Evolutionary conservation across 2,888 invertebrate species (phyloP), one percentile per base, ranked within the genome.

Genomic region (Ochropleura plecta): DNA sequence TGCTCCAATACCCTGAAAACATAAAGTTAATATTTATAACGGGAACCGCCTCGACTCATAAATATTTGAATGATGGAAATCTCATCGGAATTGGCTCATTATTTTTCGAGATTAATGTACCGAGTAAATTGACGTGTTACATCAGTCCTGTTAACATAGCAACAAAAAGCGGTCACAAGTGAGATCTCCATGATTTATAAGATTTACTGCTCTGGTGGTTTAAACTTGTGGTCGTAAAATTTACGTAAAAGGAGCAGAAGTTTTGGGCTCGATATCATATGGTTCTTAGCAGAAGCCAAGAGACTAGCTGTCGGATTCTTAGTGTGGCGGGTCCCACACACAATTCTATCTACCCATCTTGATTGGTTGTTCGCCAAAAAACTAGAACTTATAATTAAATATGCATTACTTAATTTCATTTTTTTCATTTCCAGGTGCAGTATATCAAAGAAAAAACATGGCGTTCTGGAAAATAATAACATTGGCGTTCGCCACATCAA

Each of bases 401-500:
- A 57, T 20, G 63, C 16, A 3, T n/a, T 40, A 75, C 69, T 84
- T 12, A 87, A 76, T 59, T 68, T n/a, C 16, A 30, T 70, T 77
- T 85, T 88, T 88, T 87, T 86, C 82, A 62, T 81, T 88, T 94
- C 89, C 94, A 95, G 95, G 86, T 89, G 76, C 81, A 20, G 81
- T 75, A 74, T 60, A 73, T 70, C 64, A 70, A 73, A 71, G 60
- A 68, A 72, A 70, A 76, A 85, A 60, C 67, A 95, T 95, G 95
- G 86, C 89, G 30, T 80, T 91, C 66, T 93, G 91, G 93, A 94
- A 88, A 86, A 86, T 93, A 79, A 75, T 94, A 66, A 86, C 91
- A 46, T 65, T 95, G 14, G 81, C 90, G 16, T 92, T 90, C 76
- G 88, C 90, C 12, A 87, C 91, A 30, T 87, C 90, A 66, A 85